phyloP scores from a whole-genome alignment of 2,797 vertebrate genomes.

The Huso huso region DNA sequence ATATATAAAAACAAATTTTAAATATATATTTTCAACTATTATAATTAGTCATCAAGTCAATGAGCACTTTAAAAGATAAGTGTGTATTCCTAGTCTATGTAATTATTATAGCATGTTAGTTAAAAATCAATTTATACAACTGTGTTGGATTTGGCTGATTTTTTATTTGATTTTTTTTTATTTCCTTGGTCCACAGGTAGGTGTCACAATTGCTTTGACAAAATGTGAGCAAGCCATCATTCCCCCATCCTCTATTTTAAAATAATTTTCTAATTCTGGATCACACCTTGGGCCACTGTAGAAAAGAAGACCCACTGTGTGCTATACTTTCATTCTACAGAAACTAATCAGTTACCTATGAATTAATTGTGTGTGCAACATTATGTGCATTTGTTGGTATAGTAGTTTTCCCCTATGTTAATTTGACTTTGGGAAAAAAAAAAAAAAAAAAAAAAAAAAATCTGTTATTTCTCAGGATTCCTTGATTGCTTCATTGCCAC shows the following conservation, averaged over 20 bases:
- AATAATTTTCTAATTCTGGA: slow-evolving; percentile 69
- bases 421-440: slow-evolving; percentile 73
- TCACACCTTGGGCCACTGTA: slow-evolving; percentile 76
- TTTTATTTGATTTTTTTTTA: slow-evolving; percentile 38
- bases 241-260: slow-evolving; percentile 61
- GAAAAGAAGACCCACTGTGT: slow-evolving; percentile 65
- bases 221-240: slow-evolving; percentile 76
- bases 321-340: slow-evolving; percentile 57
- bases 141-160: slow-evolving; percentile 7
- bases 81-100: no score
- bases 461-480: slow-evolving; percentile 96
- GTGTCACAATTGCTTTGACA: slow-evolving; percentile 97
- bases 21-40: no score
- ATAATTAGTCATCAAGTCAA: no score
- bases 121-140: slow-evolving; percentile 16
- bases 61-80: no score
- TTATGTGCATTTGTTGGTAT: slow-evolving; percentile 60
- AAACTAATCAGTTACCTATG: slow-evolving; percentile 42
- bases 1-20: no score
- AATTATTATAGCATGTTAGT: slow-evolving; percentile 9
- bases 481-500: slow-evolving; percentile 90
- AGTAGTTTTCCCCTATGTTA: slow-evolving; percentile 67
- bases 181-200: slow-evolving; percentile 92
- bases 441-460: slow-evolving; percentile 47
- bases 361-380: slow-evolving; percentile 44